Percentiles rank a stretch among this genome's conserved stretches.
These are phyloP conservation scores for Leucophora obtusa DNA, from an alignment of 2,888 invertebrate genomes.

Conservation along the genomic window DNA sequence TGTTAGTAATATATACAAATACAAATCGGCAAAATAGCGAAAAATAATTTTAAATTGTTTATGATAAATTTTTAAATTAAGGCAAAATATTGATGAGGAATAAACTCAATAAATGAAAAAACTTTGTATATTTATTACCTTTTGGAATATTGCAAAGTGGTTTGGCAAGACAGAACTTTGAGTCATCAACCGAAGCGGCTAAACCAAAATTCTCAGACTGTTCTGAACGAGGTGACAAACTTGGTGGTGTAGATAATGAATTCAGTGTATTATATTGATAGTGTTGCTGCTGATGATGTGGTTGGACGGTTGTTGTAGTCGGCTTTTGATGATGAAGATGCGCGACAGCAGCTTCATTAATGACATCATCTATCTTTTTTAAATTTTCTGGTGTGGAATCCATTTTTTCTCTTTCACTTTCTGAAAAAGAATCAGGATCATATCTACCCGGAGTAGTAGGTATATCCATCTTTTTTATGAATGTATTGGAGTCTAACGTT, in stretches of 20 bases:
- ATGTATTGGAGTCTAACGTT: conserved; percentile 38
- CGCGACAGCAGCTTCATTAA: conserved; percentile 66
- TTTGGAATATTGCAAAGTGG: conserved; percentile 70
- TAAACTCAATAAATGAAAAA: conserved; percentile 50
- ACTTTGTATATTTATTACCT: conserved; percentile 67
- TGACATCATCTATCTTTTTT: conserved; percentile 78
- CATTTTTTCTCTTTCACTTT: conserved; percentile 76
- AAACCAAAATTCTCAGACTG: conserved; percentile 67
- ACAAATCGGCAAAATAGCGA: conserved; percentile 43
- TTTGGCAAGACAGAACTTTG: conserved; percentile 73
- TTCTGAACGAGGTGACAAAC: conserved; percentile 52
- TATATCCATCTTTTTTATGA: conserved; percentile 42
- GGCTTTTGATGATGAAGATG: conserved; percentile 30
- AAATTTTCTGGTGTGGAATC: conserved; percentile 78
- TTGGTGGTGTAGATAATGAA: conserved; percentile 34
- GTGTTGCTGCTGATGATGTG: conserved; percentile 50
- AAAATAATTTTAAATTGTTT: conserved; percentile 41
- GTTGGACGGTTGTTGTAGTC: conserved; percentile 50
- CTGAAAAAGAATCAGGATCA: conserved; percentile 69
- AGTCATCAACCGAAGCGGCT: conserved; percentile 73
- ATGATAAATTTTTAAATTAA: conserved; percentile 64
- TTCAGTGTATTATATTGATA: conserved; percentile 45
- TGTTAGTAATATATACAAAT: no score
- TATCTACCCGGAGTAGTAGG: conserved; percentile 48
- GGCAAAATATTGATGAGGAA: conserved; percentile 66